These are phyloP conservation scores for Burhinus bistriatus DNA, from an alignment of 2,113 vertebrate genomes.

Conservation along the genomic window DNA sequence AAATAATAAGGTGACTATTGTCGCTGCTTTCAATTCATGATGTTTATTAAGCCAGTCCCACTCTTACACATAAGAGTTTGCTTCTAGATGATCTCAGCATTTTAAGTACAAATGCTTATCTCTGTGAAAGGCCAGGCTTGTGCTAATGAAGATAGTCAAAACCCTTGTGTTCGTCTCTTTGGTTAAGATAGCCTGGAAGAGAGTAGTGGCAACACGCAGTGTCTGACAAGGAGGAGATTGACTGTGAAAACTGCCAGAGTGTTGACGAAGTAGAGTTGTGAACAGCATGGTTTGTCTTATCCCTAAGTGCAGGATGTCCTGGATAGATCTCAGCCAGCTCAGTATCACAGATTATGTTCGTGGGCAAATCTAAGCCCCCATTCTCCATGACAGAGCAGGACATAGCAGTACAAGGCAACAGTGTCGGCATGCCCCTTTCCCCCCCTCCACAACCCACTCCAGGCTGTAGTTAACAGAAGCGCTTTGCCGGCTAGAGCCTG, in stretches of 20 bases:
- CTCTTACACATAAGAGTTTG: background rate
- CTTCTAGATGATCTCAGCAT: background rate
- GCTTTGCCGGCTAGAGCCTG: background rate
- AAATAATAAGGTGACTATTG: background rate
- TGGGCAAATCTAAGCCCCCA: background rate
- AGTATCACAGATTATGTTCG: background rate
- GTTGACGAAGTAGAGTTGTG: background rate
- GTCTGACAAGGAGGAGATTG: background rate
- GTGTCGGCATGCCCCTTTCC: background rate
- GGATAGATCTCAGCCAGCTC: background rate
- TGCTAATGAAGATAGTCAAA: background rate
- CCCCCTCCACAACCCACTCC: background rate
- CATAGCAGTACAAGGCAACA: background rate
- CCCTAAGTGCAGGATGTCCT: background rate
- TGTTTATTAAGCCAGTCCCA: background rate
- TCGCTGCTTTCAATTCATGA: background rate
- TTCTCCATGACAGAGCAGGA: background rate
- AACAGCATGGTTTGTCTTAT: background rate
- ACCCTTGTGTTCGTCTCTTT: background rate
- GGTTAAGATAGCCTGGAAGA: background rate
- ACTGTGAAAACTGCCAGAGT: accelerated
- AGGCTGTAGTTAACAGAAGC: background rate
- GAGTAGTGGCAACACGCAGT: background rate
- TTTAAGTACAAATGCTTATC: background rate
- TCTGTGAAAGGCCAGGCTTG: background rate